These are phyloP conservation scores for Chrysochloris asiatica DNA, from an alignment of 2,113 vertebrate species.

Conservation along the genomic window DNA sequence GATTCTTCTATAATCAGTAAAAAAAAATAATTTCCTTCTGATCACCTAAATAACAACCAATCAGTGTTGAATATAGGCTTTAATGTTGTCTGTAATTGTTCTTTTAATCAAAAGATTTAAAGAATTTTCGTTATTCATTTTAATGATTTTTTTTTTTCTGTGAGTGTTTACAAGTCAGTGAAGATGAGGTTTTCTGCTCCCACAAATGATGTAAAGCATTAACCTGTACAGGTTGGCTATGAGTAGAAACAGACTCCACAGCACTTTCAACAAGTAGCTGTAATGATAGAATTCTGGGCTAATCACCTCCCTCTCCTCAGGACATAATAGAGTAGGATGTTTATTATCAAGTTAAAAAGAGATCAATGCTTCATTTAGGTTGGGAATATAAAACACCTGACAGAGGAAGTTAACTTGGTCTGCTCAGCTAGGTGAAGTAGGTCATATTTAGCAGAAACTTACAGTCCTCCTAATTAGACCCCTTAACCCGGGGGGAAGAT, in stretches of 20 bases:
- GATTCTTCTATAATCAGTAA: not conserved
- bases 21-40: not conserved
- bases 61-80: not conserved
- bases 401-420: not conserved
- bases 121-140: not conserved
- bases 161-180: not conserved
- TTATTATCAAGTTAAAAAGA: not conserved
- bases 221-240: no score
- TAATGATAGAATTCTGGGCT: no score
- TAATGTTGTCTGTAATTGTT: not conserved
- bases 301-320: not conserved
- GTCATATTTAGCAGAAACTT: not conserved
- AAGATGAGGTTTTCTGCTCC: no score
- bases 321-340: not conserved
- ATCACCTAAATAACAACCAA: not conserved
- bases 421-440: no score
- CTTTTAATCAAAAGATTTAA: not conserved
- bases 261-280: no score
- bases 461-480: not conserved
- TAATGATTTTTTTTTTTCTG: not conserved
- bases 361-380: not conserved
- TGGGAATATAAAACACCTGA: no score
- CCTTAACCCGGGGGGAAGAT: not conserved
- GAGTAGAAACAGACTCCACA: no score
- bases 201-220: not conserved